Percentiles rank a stretch among this genome's conserved stretches.
Evolutionary conservation across 2,888 invertebrate species (phyloP).

Genomic region (Calameuta idolon): DNA sequence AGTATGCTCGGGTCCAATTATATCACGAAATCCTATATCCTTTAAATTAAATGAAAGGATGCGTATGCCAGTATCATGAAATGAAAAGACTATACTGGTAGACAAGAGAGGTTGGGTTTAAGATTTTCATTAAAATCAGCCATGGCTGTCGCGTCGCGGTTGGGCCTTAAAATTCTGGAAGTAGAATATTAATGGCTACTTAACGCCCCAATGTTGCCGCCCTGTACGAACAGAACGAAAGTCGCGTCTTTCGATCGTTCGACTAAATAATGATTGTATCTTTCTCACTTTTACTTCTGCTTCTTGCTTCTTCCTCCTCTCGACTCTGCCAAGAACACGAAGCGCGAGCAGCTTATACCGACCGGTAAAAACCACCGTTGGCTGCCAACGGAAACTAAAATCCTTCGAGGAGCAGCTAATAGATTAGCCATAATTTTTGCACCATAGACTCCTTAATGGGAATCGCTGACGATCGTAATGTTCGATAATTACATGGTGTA

Average conservation of each 20-base stretch:
- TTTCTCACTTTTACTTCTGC: not conserved
- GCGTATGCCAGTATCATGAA: not conserved
- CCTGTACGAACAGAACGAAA: not conserved
- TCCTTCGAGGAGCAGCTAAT: not conserved
- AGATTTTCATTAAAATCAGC: slow-evolving; percentile 3
- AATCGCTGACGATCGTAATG: not conserved
- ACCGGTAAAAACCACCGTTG: not conserved
- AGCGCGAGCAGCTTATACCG: not conserved
- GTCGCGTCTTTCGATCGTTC: not conserved
- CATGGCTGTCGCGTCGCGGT: not conserved
- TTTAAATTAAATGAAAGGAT: slow-evolving; percentile 23
- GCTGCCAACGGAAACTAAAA: not conserved
- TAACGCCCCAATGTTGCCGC: slow-evolving; percentile 5
- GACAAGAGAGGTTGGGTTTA: slow-evolving; percentile 2
- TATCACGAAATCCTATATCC: slow-evolving; percentile 24
- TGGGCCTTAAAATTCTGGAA: slow-evolving; percentile 34
- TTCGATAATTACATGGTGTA: not conserved
- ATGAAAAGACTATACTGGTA: slow-evolving; percentile 2
- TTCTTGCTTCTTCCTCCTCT: not conserved
- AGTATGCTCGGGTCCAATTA: slow-evolving; percentile 18
- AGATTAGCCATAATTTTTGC: not conserved
- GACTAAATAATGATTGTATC: not conserved
- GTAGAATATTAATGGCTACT: slow-evolving; percentile 43
- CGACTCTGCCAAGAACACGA: not conserved
- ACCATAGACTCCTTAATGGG: not conserved